Percentiles rank a stretch among this genome's conserved stretches.
These are phyloP conservation scores for Nyleta sp. DNA, from an alignment of 2,888 invertebrate genomes.

Conservation along the genomic window DNA sequence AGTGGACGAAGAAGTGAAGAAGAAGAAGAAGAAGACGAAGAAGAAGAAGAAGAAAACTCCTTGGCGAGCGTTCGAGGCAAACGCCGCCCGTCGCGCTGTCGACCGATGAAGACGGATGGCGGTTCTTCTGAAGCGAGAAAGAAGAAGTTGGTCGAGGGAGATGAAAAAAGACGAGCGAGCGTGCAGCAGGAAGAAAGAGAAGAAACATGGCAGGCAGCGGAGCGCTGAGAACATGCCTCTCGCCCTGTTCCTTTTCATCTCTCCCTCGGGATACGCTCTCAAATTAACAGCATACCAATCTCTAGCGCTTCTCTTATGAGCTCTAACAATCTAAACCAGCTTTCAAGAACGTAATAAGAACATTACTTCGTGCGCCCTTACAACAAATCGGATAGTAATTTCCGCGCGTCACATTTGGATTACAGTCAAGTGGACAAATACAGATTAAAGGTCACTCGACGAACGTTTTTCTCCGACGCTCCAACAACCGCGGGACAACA, in stretches of 20 bases:
- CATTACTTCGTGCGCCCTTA: conserved; percentile 53
- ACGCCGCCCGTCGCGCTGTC: conserved; percentile 83
- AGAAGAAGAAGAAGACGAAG: conserved; percentile 63
- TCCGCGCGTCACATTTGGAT: conserved; percentile 47
- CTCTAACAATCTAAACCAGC: conserved; percentile 72
- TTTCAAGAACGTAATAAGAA: conserved; percentile 66
- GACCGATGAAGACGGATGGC: conserved; percentile 83
- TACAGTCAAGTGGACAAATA: conserved; percentile 46
- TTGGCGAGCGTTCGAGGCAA: conserved; percentile 82
- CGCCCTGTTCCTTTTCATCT: conserved; percentile 69
- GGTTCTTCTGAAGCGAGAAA: conserved; percentile 75
- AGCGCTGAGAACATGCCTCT: conserved; percentile 66
- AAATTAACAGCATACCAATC: conserved; percentile 82
- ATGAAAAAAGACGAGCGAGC: conserved; percentile 53
- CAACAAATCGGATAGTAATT: conserved; percentile 52
- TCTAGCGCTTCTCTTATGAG: conserved; percentile 74
- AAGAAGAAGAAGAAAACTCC: conserved; percentile 79
- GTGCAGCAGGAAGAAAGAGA: conserved; percentile 55
- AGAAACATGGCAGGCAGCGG: conserved; percentile 67
- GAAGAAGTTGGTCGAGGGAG: conserved; percentile 71
- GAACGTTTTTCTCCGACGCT: conserved; percentile 15
- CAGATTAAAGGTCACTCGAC: conserved; percentile 46
- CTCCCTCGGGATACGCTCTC: conserved; percentile 78
- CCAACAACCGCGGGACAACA: not conserved
- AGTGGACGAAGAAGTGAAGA: conserved; percentile 64